Conservation (phyloP, 2,113 vertebrate genomes). For the Cynoglossus semilaevis region DNA sequence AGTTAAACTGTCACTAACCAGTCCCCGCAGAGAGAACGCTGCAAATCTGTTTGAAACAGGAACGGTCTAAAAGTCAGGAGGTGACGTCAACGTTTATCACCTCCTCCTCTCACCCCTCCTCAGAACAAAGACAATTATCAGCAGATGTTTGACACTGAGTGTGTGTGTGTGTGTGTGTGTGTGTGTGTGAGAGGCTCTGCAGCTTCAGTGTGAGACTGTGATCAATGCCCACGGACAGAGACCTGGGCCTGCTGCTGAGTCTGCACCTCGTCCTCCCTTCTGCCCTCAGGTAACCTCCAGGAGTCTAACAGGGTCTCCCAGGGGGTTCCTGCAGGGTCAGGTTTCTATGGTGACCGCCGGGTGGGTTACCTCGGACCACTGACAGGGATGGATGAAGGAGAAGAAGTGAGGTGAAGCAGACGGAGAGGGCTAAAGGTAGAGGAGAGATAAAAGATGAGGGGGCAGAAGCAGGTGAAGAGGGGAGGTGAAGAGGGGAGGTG, state of each 20-base stretch:
- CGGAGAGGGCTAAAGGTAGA: constrained; percentile 35
- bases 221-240: no score
- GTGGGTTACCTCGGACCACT: constrained; percentile 25
- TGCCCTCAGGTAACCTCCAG: constrained; percentile 39
- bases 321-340: constrained; percentile 31
- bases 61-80: no score
- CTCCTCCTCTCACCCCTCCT: constrained; percentile 1
- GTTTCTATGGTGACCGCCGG: constrained; percentile 46
- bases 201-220: no score
- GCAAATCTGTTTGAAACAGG: no score
- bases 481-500: constrained; percentile 28
- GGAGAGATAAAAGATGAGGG: constrained; percentile 40
- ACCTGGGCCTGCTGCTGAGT: constrained; percentile 14
- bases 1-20: no score
- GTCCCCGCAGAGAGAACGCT: no score
- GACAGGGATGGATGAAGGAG: constrained; percentile 41
- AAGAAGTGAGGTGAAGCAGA: constrained; percentile 1
- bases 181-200: no score
- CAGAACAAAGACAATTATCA: constrained; percentile 10
- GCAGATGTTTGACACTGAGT: no score
- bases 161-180: no score
- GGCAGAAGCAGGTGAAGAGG: constrained; percentile 1
- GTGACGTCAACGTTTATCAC: neutral
- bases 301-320: constrained; percentile 47
- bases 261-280: neutral